Conservation (phyloP, 2,888 invertebrate species). For the Acheta domesticus region DNA sequence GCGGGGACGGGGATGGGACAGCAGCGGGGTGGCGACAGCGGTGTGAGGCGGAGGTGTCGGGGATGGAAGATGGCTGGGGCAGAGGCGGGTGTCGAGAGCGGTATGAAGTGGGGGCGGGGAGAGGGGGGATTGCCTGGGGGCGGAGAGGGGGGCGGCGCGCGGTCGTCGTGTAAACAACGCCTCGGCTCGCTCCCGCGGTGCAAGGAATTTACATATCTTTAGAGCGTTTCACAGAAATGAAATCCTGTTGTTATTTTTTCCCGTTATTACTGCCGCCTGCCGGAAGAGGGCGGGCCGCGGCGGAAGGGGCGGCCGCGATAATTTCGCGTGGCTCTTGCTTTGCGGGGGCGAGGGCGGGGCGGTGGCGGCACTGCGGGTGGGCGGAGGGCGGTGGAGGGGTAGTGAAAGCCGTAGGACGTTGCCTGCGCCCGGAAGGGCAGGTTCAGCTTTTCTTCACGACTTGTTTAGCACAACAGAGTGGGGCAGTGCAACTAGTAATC, state of each 20-base stretch:
- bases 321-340: background rate
- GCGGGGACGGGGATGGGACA: no score
- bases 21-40: no score
- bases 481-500: no score
- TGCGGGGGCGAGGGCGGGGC: background rate
- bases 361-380: background rate
- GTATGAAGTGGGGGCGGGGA: no score
- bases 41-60: no score
- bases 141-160: no score
- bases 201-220: conserved; percentile 1
- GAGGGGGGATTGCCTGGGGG: no score
- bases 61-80: no score
- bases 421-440: no score
- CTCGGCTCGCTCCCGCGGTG: background rate
- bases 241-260: conserved; percentile 18
- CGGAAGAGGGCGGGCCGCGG: background rate
- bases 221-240: conserved; percentile 9
- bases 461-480: no score
- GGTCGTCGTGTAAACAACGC: background rate
- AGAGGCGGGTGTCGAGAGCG: no score
- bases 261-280: background rate
- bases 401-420: background rate
- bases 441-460: no score
- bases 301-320: background rate
- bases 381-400: background rate